A percentile compares a stretch with the other conserved stretches of the same genome.
Conservation (phyloP, 1,140 invertebrate genomes). For the Artemia franciscana region DNA sequence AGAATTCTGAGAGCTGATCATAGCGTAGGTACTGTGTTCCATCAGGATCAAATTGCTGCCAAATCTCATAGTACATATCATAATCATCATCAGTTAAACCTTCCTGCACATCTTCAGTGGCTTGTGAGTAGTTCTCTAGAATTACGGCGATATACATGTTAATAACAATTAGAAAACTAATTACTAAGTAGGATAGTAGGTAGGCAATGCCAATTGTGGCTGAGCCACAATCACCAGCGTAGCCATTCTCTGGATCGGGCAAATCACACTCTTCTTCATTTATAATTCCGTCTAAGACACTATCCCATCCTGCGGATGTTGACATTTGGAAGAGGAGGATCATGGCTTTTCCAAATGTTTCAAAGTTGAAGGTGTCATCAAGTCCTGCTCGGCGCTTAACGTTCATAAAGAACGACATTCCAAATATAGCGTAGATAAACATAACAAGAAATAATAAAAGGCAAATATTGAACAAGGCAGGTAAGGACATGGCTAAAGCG, state of each 20-base stretch:
- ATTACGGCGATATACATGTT: conserved; percentile 99
- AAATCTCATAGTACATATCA: conserved; percentile 99
- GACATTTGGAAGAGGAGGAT: conserved; percentile 96
- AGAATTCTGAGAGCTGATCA: conserved; percentile 74
- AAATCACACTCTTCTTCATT: conserved; percentile 76
- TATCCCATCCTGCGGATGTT: conserved; percentile 91
- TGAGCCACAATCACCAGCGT: conserved; percentile 71
- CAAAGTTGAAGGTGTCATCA: conserved; percentile 93
- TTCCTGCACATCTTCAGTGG: conserved; percentile 94
- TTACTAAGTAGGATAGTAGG: conserved; percentile 82
- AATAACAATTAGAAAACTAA: conserved; percentile 92
- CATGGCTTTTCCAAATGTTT: conserved; percentile 94
- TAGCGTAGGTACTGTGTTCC: conserved; percentile 90
- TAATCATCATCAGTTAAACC: conserved; percentile 95
- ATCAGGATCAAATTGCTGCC: conserved; percentile 93
- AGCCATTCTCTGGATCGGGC: conserved; percentile 60
- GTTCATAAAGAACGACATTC: conserved; percentile 98
- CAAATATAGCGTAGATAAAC: conserved; percentile 98
- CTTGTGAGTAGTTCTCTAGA: conserved; percentile 92
- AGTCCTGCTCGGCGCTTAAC: conserved; percentile 70
- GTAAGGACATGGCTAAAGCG: conserved; percentile 89
- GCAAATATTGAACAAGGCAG: conserved; percentile 95
- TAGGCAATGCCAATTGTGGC: conserved; percentile 80
- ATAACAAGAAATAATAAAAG: conserved; percentile 90
- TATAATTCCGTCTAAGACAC: conserved; percentile 81